Percentiles rank a stretch among this genome's conserved stretches.
Evolutionary conservation across 2,888 invertebrate species (phyloP).

Genomic region (Cheilosia scutellata): DNA sequence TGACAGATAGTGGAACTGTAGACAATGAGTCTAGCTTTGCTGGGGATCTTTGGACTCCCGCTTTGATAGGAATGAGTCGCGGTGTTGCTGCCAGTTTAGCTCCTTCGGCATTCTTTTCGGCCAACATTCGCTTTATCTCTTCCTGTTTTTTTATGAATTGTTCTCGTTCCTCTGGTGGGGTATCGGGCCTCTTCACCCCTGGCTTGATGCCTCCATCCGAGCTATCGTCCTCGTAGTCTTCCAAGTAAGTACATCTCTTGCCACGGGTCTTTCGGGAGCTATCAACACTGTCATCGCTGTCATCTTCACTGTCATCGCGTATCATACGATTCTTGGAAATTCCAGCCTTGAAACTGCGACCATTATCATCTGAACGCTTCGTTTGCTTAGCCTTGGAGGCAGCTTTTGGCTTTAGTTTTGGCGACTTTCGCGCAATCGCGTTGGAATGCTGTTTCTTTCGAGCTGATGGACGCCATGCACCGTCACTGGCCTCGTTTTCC

Average conservation of each 20-base stretch:
- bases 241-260: slow-evolving; percentile 83
- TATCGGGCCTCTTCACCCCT: slow-evolving; percentile 83
- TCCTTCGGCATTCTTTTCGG: slow-evolving; percentile 84
- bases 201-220: slow-evolving; percentile 84
- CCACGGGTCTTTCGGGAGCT: slow-evolving; percentile 82
- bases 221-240: slow-evolving; percentile 84
- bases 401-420: slow-evolving; percentile 79
- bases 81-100: slow-evolving; percentile 82
- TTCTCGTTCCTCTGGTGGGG: slow-evolving; percentile 84
- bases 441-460: slow-evolving; percentile 80
- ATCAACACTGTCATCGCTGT: slow-evolving; percentile 85
- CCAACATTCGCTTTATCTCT: slow-evolving; percentile 84
- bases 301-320: slow-evolving; percentile 89
- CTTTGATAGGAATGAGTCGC: slow-evolving; percentile 81
- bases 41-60: slow-evolving; percentile 78
- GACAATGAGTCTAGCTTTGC: slow-evolving; percentile 82
- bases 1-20: slow-evolving; percentile 83
- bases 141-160: slow-evolving; percentile 84
- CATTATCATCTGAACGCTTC: slow-evolving; percentile 81
- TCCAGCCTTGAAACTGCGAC: slow-evolving; percentile 84
- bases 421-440: slow-evolving; percentile 79
- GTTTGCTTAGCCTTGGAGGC: slow-evolving; percentile 78
- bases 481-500: slow-evolving; percentile 82
- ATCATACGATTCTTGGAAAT: slow-evolving; percentile 88
- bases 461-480: slow-evolving; percentile 82